Evolutionary conservation across 2,888 invertebrate genomes (phyloP).

Genomic region (Nymphalis polychloros): DNA sequence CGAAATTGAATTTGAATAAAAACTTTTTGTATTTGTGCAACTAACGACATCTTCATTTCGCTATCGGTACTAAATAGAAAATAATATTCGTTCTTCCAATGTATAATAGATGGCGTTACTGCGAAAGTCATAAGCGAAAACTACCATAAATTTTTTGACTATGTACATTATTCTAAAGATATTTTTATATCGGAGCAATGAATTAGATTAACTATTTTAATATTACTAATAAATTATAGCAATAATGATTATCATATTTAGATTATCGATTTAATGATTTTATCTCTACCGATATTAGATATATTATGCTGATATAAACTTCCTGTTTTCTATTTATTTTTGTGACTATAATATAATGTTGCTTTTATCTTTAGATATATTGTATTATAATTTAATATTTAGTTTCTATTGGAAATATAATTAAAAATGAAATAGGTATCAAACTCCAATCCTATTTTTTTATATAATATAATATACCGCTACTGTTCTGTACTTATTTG

Average conservation of each 20-base stretch:
- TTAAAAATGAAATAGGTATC: too few relatives aligned
- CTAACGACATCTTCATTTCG: background rate
- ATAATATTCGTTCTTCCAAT: background rate
- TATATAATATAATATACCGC: too few relatives aligned
- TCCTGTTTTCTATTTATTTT: background rate
- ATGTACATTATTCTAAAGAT: too few relatives aligned
- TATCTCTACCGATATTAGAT: too few relatives aligned
- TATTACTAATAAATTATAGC: background rate
- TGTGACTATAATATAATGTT: too few relatives aligned
- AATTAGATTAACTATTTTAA: background rate
- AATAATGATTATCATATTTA: background rate
- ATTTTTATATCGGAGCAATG: background rate
- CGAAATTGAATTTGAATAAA: too few relatives aligned
- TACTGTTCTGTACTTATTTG: too few relatives aligned
- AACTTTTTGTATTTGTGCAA: too few relatives aligned
- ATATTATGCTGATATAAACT: background rate
- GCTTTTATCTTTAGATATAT: too few relatives aligned
- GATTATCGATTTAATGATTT: background rate
- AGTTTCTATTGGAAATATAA: too few relatives aligned
- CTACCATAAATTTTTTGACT: background rate
- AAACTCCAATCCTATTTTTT: too few relatives aligned
- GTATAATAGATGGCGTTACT: constrained; percentile 4
- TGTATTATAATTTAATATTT: too few relatives aligned
- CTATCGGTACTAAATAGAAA: background rate
- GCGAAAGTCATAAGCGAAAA: background rate